Percentiles rank a stretch among this genome's conserved stretches.
phyloP scores from a whole-genome alignment of 1,140 invertebrate genomes.

The Ganaspis sp. region DNA sequence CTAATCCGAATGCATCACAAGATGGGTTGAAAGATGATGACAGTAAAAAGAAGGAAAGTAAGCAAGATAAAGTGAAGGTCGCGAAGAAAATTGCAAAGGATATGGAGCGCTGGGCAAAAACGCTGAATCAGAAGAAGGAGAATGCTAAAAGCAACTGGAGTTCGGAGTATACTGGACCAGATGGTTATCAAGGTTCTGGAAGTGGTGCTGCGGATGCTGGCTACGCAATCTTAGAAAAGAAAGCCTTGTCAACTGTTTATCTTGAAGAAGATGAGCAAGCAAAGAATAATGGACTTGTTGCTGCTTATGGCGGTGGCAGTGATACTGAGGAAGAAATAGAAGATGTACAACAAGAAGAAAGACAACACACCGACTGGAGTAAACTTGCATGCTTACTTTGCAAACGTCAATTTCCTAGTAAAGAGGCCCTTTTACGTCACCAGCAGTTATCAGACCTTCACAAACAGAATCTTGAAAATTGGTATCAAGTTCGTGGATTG shows the following conservation, averaged over 20 bases:
- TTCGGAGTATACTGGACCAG: slow-evolving; percentile 74
- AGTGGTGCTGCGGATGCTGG: slow-evolving; percentile 92
- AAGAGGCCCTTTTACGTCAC: slow-evolving; percentile 93
- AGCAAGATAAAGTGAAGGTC: slow-evolving; percentile 95
- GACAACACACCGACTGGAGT: slow-evolving; percentile 87
- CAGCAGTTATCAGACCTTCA: slow-evolving; percentile 96
- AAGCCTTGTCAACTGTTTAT: slow-evolving; percentile 67
- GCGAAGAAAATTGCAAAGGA: slow-evolving; percentile 98
- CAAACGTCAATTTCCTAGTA: slow-evolving; percentile 94
- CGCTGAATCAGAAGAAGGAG: slow-evolving; percentile 97
- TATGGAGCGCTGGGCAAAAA: slow-evolving; percentile 93
- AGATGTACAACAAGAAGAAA: slow-evolving; percentile 78
- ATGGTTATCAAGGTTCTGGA: slow-evolving; percentile 70
- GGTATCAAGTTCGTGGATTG: slow-evolving; percentile 78
- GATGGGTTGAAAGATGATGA: slow-evolving; percentile 71
- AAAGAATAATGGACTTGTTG: slow-evolving; percentile 79
- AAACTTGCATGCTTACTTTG: slow-evolving; percentile 97
- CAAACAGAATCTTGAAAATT: slow-evolving; percentile 91
- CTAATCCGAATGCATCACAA: slow-evolving; percentile 43
- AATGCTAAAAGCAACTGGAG: slow-evolving; percentile 82
- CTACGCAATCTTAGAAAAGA: slow-evolving; percentile 90
- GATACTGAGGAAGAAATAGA: slow-evolving; percentile 82
- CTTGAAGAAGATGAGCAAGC: slow-evolving; percentile 71
- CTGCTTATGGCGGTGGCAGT: slow-evolving; percentile 85
- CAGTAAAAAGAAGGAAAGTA: slow-evolving; percentile 78